Conservation (phyloP, 2,888 invertebrate genomes). For the Scelioninae gen. 2 region DNA sequence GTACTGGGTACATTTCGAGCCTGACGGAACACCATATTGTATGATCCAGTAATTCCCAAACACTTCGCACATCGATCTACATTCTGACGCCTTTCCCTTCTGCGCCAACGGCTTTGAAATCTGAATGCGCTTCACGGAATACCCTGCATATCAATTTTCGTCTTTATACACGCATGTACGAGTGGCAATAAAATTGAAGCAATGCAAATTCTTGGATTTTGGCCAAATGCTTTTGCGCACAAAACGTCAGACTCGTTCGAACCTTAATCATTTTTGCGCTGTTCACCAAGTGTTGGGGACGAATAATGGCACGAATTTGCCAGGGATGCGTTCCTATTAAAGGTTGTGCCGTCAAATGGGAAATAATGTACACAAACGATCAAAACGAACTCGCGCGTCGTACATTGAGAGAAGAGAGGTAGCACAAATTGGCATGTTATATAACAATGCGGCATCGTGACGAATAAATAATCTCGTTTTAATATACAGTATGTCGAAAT, state of each 20-base stretch:
- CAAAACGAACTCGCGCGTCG: too few relatives aligned
- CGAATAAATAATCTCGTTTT: too few relatives aligned
- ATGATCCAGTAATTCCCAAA: slow-evolving; percentile 40
- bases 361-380: too few relatives aligned
- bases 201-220: slow-evolving; percentile 35
- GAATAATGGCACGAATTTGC: too few relatives aligned
- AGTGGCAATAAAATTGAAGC: slow-evolving; percentile 27
- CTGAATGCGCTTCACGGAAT: slow-evolving; percentile 32
- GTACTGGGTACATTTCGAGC: slow-evolving; percentile 7
- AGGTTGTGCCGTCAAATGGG: too few relatives aligned
- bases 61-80: slow-evolving; percentile 40
- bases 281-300: too few relatives aligned
- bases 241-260: slow-evolving; percentile 17
- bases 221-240: slow-evolving; percentile 19
- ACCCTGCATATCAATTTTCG: slow-evolving; percentile 45
- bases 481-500: too few relatives aligned
- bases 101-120: slow-evolving; percentile 26
- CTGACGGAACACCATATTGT: slow-evolving; percentile 31
- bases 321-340: too few relatives aligned
- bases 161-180: slow-evolving; percentile 10
- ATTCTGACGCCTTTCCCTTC: slow-evolving; percentile 39
- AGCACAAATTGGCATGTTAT: too few relatives aligned
- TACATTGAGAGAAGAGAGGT: too few relatives aligned
- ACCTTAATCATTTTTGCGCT: slow-evolving; percentile 23
- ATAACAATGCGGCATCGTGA: too few relatives aligned